Base-by-base conservation (phyloP, 2,797 vertebrate species). In the Rhodeus uyekii region DNA sequence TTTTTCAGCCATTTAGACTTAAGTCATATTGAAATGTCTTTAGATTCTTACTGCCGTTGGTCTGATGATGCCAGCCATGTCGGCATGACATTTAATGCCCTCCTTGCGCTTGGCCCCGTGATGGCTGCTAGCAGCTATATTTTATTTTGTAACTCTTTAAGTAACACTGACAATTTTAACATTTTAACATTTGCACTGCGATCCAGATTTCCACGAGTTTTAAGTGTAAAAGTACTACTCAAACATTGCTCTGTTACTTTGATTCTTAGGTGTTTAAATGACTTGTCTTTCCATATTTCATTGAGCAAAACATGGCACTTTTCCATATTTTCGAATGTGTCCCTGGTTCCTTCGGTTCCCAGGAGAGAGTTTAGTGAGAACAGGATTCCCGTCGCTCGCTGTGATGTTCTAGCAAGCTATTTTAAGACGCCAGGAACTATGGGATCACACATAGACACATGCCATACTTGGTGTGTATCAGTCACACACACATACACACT, bases 391-490 rank as follows among this genome's bases (percentile, higher is more conserved):
- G 18, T 81, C 34, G 2, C 64, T 53, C 32, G 3, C 39, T 63
- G 29, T 63, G 7, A 63, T 73, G 68, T 64, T 60, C 29, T 18
- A 48, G 27, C 29, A 18, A 60, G 71, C 58, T 84, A 84, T 75
- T 75, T 80, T 61, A 76, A 80, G 78, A 71, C 0, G 29, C 29
- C 1, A 13, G 32, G 38, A 55, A 80, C 29, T 60, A 22, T 14
- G 50, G 29, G 38, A 53, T 64, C 58, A 46, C 61, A 29, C 60
- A 61, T 19, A 55, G 27, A 71, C 77, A 16, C 77, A 84, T 81
- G 53, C 64, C 50, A 64, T 84, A 76, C 65, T 39, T 36, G 29
- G 4, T 76, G 44, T 46, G 58, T 82, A 85, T 85, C 60, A 65
- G 69, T 67, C 78, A 60, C 78, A 78, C 24, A 61, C 34, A 67